Conservation (phyloP, 2,797 vertebrate species). For the Darevskia nairensis region DNA sequence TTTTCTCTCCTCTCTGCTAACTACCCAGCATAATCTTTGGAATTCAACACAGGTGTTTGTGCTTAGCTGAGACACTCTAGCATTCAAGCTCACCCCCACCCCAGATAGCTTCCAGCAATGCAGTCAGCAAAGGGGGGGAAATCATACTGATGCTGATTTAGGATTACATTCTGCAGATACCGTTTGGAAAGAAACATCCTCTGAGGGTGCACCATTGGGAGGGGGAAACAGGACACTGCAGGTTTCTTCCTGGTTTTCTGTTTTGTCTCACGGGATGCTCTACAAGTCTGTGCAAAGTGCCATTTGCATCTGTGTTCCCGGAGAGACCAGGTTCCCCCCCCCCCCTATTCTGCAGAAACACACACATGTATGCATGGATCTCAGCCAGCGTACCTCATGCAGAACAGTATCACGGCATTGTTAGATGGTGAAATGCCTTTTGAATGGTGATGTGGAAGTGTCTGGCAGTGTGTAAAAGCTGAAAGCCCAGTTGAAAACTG, state of each 20-base stretch:
- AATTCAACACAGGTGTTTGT: constrained; percentile 38
- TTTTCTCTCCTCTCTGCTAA: constrained; percentile 32
- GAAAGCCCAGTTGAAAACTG: neutral
- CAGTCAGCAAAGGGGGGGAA: neutral
- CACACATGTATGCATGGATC: neutral
- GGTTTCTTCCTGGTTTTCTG: neutral
- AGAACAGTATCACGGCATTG: neutral
- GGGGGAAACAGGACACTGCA: neutral
- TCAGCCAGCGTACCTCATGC: neutral
- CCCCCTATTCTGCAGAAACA: too few species aligned
- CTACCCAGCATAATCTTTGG: constrained; percentile 39
- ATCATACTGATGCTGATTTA: neutral
- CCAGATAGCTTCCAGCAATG: neutral
- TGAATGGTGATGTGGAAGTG: neutral
- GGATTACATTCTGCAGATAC: constrained; percentile 1
- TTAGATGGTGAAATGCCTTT: neutral
- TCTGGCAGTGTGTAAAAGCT: neutral
- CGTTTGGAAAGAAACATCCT: neutral
- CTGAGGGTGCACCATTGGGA: neutral
- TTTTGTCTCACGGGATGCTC: neutral
- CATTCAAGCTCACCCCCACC: neutral
- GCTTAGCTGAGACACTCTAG: constrained; percentile 7
- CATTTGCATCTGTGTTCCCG: neutral
- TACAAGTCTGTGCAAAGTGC: neutral
- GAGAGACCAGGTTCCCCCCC: neutral